Conservation (phyloP, 2,113 vertebrate genomes). For the human (Homo sapiens) region GRCh38 chr5:30649501-30650000, state of each 20-base stretch:
- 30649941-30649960: background rate
- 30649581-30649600: background rate
- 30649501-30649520: background rate
- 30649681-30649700: background rate
- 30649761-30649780: background rate
- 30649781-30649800: background rate
- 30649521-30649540: background rate
- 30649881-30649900: background rate
- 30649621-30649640: background rate
- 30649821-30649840: background rate
- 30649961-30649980: background rate
- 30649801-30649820: background rate
- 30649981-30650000: background rate
- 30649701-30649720: background rate
- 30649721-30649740: background rate
- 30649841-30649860: background rate
- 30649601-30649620: background rate
- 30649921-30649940: background rate
- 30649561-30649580: background rate
- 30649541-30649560: background rate
- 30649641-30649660: background rate
- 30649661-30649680: background rate
- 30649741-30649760: background rate
- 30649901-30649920: background rate
- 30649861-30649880: background rate